Conservation (phyloP, 1,140 invertebrate genomes). For the Andrena cerasifolii region DNA sequence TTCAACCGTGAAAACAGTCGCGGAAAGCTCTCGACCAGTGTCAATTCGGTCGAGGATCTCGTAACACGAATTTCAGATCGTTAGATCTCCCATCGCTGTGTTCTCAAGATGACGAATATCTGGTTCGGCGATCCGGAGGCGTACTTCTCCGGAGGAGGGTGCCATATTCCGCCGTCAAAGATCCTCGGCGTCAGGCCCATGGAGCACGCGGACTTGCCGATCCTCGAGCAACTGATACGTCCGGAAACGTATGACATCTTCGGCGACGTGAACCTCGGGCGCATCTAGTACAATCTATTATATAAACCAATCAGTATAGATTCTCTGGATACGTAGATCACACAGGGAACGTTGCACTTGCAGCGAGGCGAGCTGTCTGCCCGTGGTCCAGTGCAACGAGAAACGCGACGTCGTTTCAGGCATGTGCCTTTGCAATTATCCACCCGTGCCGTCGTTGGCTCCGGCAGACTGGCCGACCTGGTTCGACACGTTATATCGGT, state of each 20-base stretch:
- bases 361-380: slow-evolving; percentile 79
- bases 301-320: not conserved
- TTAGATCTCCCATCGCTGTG: not conserved
- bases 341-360: slow-evolving; percentile 54
- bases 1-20: not conserved
- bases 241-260: slow-evolving; percentile 58
- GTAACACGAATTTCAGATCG: not conserved
- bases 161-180: not conserved
- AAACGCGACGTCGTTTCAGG: slow-evolving; percentile 79
- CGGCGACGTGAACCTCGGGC: slow-evolving; percentile 49
- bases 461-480: slow-evolving; percentile 82
- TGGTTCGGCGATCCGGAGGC: not conserved
- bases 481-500: slow-evolving; percentile 82
- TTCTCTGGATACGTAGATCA: not conserved
- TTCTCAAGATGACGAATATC: not conserved
- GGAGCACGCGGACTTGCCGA: slow-evolving; percentile 50
- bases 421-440: slow-evolving; percentile 81
- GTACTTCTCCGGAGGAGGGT: not conserved
- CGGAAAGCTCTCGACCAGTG: too few species aligned
- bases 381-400: slow-evolving; percentile 78
- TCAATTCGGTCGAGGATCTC: not conserved
- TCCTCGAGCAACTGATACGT: slow-evolving; percentile 31
- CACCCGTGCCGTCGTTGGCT: slow-evolving; percentile 81
- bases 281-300: slow-evolving; percentile 51
- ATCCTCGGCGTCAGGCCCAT: slow-evolving; percentile 38